Base-by-base conservation (phyloP, 2,888 invertebrate species). In the Epinotia demarniana region DNA sequence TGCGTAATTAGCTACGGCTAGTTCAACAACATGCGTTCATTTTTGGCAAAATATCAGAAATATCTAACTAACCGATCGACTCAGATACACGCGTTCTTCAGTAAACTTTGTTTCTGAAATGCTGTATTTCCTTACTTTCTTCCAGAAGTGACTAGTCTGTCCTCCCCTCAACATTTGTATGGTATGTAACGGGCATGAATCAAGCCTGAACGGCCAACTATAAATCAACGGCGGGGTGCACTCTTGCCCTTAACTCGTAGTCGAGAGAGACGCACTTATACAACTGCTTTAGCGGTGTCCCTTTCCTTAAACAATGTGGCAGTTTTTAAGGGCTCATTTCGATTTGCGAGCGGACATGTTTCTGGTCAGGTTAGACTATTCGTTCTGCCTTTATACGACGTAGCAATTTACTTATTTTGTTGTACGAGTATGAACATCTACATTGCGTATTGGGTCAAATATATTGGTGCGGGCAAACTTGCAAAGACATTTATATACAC, bases 191-290 rank as follows among this genome's bases (percentile, higher is more conserved):
- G 60, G 61, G 60, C 55, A 75, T 75, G 72, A 75, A 75, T 75
- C 75, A 75, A 75, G 69, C 71, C 76, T 73, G 74, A 73, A 73
- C 77, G 74, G 70, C 61, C 77, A 27, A 23, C 39, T 58, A 71
- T 75, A 72, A 66, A 75, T 75, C 75, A 75, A 57, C 49, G 16
- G 27, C 68, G 58, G 70, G 67, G 46, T 67, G 64, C 70, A 74
- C 55, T 64, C 68, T 55, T 63, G 49, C 69, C 74, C 63, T 70
- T 58, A 72, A 62, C 67, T 69, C 23, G 57, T 18, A 64, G 23
- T 23, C 13, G 74, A 70, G n/a, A 58, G 70, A 27, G 70, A 75
- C 63, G 46, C 57, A 18, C 69, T 46, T 39, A 71, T n/a, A n/a
- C 53, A 8, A 19, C 9, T 8, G 0, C 3, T 8, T n/a, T 69